These are phyloP conservation scores for Galeruca laticollis DNA, from an alignment of 2,888 invertebrate genomes.

Conservation along the genomic window DNA sequence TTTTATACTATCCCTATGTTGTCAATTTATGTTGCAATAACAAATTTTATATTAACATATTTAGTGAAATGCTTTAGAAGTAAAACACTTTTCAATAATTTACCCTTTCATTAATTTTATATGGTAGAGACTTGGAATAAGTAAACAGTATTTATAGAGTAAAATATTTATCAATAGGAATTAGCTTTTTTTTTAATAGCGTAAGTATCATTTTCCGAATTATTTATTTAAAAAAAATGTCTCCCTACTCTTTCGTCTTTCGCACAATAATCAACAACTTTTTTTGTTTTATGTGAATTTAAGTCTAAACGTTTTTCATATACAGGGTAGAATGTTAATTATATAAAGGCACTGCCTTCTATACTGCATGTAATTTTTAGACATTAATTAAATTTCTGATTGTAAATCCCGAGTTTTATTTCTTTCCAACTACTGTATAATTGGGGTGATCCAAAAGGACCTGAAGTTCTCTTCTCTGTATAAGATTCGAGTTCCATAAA, in stretches of 20 bases:
- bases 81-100: constrained; percentile 2
- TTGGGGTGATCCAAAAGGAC: no score
- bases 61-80: neutral
- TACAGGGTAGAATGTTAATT: constrained; percentile 50
- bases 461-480: no score
- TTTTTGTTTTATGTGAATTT: constrained; percentile 34
- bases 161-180: constrained; percentile 37
- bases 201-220: constrained; percentile 26
- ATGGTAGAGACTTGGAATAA: constrained; percentile 41
- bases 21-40: constrained; percentile 19
- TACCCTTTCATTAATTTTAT: constrained; percentile 20
- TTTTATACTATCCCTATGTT: constrained; percentile 25
- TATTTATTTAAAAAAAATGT: constrained; percentile 27
- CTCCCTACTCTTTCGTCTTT: constrained; percentile 40
- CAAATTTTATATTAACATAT: neutral
- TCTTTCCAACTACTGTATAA: neutral
- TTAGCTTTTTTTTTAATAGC: constrained; percentile 37
- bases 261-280: constrained; percentile 41
- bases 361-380: constrained; percentile 49
- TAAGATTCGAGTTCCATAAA: no score
- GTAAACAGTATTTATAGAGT: constrained; percentile 48
- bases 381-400: constrained; percentile 47
- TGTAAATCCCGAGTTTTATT: constrained; percentile 36
- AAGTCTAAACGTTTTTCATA: constrained; percentile 40
- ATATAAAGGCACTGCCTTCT: constrained; percentile 48